These are phyloP conservation scores for Xylota segnis DNA, from an alignment of 2,888 invertebrate species.

Conservation along the genomic window DNA sequence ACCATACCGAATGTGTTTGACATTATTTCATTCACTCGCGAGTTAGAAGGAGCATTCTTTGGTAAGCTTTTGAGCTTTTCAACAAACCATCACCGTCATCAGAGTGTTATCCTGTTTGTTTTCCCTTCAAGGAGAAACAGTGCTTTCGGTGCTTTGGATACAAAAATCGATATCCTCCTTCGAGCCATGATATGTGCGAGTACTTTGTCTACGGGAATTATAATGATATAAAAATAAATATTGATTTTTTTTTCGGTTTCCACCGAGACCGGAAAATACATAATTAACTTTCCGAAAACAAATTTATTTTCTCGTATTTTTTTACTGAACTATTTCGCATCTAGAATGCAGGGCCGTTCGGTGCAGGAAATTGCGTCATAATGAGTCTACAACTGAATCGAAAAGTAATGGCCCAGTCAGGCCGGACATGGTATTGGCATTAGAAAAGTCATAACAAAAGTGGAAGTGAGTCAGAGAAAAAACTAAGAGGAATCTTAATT, in stretches of 20 bases:
- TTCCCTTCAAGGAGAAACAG: not conserved
- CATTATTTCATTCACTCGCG: slow-evolving; percentile 65
- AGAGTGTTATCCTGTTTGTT: slow-evolving; percentile 61
- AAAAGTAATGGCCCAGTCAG: not conserved
- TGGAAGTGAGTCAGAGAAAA: slow-evolving; percentile 42
- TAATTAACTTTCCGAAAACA: not conserved
- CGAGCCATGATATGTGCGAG: slow-evolving; percentile 18
- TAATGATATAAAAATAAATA: slow-evolving; percentile 56
- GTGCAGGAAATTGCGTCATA: slow-evolving; percentile 30
- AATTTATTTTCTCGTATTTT: not conserved
- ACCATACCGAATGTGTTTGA: slow-evolving; percentile 52
- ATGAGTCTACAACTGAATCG: slow-evolving; percentile 5
- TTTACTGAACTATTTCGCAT: not conserved
- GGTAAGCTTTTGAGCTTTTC: slow-evolving; percentile 62
- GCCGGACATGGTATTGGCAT: slow-evolving; percentile 9
- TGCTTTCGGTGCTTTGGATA: slow-evolving; percentile 48
- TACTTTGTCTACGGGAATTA: slow-evolving; percentile 53
- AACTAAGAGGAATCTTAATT: slow-evolving; percentile 19
- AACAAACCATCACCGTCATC: slow-evolving; percentile 41
- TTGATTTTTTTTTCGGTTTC: slow-evolving; percentile 49
- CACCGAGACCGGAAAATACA: not conserved
- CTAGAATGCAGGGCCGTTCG: not conserved
- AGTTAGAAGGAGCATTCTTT: not conserved
- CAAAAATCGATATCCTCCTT: slow-evolving; percentile 68
- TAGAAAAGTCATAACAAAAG: slow-evolving; percentile 5